Conservation (phyloP, 2,797 vertebrate species). For the Thaleichthys pacificus region DNA sequence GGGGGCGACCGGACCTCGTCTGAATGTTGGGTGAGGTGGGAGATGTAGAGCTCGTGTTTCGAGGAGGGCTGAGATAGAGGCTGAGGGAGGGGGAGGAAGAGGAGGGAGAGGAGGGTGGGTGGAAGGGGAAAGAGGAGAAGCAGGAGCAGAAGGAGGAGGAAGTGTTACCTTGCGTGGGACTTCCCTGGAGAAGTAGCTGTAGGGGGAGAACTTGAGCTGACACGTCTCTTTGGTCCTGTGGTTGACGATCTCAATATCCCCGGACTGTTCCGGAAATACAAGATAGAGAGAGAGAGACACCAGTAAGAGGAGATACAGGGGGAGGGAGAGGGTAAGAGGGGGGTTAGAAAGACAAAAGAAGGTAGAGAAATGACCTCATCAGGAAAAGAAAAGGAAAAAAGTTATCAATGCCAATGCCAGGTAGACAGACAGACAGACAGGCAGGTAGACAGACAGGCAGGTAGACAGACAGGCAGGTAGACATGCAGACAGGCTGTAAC, state of each 20-base stretch:
- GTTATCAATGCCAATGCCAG: not conserved
- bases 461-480: slow-evolving; percentile 16
- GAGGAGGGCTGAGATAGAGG: not conserved
- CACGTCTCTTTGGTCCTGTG: slow-evolving; percentile 95
- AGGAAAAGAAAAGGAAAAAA: not conserved
- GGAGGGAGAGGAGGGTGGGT: not conserved
- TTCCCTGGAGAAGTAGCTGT: slow-evolving; percentile 99
- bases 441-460: not conserved
- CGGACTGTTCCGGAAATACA: slow-evolving; percentile 77
- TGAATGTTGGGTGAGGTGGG: too few relatives aligned
- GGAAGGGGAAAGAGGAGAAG: not conserved
- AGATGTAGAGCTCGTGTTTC: not conserved
- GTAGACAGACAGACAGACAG: not conserved
- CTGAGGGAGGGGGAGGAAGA: not conserved
- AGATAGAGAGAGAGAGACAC: not conserved
- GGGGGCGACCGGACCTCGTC: too few relatives aligned
- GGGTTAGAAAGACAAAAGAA: not conserved
- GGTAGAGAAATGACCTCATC: not conserved
- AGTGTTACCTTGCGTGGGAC: slow-evolving; percentile 87
- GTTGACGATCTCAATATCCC: slow-evolving; percentile 97
- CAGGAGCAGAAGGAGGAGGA: not conserved
- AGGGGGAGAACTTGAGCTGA: slow-evolving; percentile 96
- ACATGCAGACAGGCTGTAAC: slow-evolving; percentile 20
- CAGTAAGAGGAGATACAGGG: slow-evolving; percentile 1
- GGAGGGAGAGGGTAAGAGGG: not conserved